Percentiles rank a stretch among this genome's conserved stretches.
Conservation (phyloP, 2,113 vertebrate genomes). For the Aix galericulata region DNA sequence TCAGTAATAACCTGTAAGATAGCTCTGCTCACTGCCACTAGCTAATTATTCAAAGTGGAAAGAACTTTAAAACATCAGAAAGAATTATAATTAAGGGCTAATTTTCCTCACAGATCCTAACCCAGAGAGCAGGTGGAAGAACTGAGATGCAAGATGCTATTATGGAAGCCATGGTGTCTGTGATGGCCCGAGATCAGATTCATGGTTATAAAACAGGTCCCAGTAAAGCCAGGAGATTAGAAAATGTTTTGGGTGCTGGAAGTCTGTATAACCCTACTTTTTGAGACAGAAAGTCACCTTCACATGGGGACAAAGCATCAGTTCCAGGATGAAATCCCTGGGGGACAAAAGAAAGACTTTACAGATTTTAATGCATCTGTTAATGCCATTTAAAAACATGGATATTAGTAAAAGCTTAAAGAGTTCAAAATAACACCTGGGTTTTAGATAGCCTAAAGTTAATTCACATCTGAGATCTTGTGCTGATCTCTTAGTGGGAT, state of each 20-base stretch:
- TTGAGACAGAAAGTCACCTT: not conserved
- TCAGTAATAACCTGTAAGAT: not conserved
- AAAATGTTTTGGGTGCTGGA: not conserved
- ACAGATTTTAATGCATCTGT: conserved; percentile 3
- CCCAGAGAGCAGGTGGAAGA: not conserved
- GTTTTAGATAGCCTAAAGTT: not conserved
- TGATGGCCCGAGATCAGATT: not conserved
- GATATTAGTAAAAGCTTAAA: not conserved
- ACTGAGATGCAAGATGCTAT: not conserved
- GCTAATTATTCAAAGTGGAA: not conserved
- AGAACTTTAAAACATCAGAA: not conserved
- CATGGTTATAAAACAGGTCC: not conserved
- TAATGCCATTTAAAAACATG: not conserved
- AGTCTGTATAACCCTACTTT: not conserved
- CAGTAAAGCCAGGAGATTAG: not conserved
- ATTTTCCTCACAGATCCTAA: not conserved
- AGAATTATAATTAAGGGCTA: not conserved
- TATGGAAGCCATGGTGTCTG: not conserved
- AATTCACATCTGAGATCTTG: not conserved
- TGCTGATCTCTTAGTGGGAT: not conserved
- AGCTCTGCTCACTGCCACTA: not conserved
- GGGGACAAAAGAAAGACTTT: not conserved
- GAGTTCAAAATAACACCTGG: not conserved
- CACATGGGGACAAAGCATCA: not conserved
- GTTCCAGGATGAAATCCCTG: not conserved